A percentile compares a stretch with the other conserved stretches of the same genome.
Evolutionary conservation across 92 coral and sea anemone species (phyloP).

Genomic region (Plumapathes pennacea): DNA sequence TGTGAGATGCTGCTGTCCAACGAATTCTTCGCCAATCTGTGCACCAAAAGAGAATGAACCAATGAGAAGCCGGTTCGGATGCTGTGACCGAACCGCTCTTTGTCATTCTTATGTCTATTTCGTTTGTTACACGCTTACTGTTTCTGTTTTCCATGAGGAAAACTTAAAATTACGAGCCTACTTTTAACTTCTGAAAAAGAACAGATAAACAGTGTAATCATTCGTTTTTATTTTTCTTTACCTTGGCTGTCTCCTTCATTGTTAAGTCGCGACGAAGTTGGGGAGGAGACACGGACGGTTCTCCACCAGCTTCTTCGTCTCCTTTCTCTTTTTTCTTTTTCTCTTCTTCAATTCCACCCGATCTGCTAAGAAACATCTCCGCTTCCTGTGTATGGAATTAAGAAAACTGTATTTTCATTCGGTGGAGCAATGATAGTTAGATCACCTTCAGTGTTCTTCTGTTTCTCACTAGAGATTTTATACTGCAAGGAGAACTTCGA

Average conservation of each 20-base stretch:
- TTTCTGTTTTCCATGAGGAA: neutral
- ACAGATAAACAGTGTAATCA: too few species aligned
- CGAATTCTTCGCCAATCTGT: slow-evolving; percentile 8
- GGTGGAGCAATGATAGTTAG: too few species aligned
- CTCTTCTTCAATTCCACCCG: slow-evolving; percentile 20
- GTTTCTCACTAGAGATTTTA: too few species aligned
- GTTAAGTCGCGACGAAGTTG: slow-evolving; percentile 4
- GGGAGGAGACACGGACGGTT: neutral
- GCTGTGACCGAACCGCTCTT: too few species aligned
- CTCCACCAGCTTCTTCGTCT: neutral
- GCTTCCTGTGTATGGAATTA: neutral
- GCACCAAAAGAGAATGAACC: neutral
- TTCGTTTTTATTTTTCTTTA: too few species aligned
- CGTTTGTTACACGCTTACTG: neutral
- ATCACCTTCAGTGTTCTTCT: too few species aligned
- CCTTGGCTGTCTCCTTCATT: slow-evolving; percentile 9
- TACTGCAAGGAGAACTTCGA: too few species aligned
- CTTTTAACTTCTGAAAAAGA: too few species aligned
- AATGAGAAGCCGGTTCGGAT: neutral
- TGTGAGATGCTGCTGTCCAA: neutral
- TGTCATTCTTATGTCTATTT: too few species aligned
- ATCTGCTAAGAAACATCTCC: slow-evolving; percentile 1
- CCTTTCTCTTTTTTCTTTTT: neutral
- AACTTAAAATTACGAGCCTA: neutral
- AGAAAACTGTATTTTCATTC: neutral